A percentile compares a stretch with the other conserved stretches of the same genome.
Conservation (phyloP, 2,113 vertebrate genomes). For the Psilopogon haemacephalus region DNA sequence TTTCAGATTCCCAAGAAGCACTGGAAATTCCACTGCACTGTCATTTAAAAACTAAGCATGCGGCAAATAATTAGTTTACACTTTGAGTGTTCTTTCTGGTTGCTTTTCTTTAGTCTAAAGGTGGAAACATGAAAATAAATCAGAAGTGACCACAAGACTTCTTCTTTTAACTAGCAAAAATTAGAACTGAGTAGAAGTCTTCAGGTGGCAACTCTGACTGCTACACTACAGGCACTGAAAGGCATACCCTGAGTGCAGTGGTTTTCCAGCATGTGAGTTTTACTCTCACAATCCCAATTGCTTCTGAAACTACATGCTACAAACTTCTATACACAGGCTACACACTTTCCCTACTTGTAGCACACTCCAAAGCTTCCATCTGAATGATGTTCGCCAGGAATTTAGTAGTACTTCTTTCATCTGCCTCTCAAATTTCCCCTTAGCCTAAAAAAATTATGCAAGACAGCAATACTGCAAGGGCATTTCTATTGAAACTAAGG, state of each 20-base stretch:
- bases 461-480: not conserved
- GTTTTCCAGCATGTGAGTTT: not conserved
- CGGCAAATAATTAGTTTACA: not conserved
- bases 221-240: not conserved
- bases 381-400: not conserved
- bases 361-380: not conserved
- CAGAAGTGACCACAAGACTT: not conserved
- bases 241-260: rapidly evolving
- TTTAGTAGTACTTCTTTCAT: not conserved
- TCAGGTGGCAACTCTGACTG: not conserved
- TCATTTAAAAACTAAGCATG: not conserved
- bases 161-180: not conserved
- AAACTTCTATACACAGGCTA: not conserved
- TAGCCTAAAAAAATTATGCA: not conserved
- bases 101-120: not conserved
- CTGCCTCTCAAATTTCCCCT: not conserved
- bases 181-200: not conserved
- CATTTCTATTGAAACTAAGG: not conserved
- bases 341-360: rapidly evolving
- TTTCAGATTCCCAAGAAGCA: not conserved
- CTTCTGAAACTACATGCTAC: not conserved
- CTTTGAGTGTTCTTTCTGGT: not conserved
- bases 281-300: not conserved
- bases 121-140: not conserved
- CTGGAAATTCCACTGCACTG: not conserved